Evolutionary conservation across 2,888 invertebrate species (phyloP).

Genomic region (Leptogaster cylindrica): DNA sequence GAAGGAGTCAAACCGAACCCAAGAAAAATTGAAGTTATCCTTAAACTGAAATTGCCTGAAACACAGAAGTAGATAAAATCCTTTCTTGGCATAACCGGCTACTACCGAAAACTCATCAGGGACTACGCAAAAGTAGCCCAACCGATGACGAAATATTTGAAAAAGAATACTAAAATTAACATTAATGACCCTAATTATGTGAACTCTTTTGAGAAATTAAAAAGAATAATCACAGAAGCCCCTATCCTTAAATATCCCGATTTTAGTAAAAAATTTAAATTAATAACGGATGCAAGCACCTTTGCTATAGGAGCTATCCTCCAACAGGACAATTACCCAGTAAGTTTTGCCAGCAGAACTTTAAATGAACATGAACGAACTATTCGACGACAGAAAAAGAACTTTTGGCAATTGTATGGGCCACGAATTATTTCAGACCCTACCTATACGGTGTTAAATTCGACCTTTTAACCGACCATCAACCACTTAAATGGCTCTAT

Average conservation of each 20-base stretch:
- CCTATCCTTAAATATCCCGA: constrained; percentile 9
- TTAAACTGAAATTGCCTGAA: too few species aligned
- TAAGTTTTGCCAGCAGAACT: constrained; percentile 1
- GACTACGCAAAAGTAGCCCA: constrained; percentile 1
- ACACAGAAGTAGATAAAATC: too few species aligned
- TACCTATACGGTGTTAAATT: too few species aligned
- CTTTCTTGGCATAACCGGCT: neutral
- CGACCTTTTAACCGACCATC: neutral
- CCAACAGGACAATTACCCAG: neutral
- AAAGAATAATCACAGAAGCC: neutral
- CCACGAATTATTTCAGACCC: too few species aligned
- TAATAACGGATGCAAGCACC: constrained; percentile 16
- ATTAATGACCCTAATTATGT: neutral
- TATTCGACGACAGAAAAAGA: constrained; percentile 15
- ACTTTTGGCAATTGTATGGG: neutral
- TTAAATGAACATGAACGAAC: neutral
- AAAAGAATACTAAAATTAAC: neutral
- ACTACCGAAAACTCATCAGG: neutral
- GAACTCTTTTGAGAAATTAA: constrained; percentile 15
- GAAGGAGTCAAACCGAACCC: too few species aligned
- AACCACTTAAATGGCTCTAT: neutral
- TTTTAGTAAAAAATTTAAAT: constrained; percentile 7
- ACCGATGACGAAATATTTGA: neutral
- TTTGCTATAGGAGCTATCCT: constrained; percentile 11
- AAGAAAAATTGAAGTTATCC: too few species aligned